Evolutionary conservation across 2,797 vertebrate species (phyloP).

Genomic region (Alosa sapidissima): DNA sequence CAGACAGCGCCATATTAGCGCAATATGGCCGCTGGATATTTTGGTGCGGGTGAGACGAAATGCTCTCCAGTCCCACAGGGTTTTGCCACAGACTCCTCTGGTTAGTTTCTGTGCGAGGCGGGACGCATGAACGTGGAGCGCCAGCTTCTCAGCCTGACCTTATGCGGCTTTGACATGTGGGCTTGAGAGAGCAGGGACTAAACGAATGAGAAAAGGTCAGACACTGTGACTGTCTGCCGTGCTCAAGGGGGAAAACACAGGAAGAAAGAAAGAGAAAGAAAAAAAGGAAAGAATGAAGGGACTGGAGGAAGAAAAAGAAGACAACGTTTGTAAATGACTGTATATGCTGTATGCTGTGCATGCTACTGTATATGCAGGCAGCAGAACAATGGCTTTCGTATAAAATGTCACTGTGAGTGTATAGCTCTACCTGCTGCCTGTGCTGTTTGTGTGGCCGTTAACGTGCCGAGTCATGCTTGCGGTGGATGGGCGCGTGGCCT

Average conservation of each 20-base stretch:
- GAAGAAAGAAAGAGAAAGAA: neutral
- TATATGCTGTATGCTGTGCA: neutral
- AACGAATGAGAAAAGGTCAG: neutral
- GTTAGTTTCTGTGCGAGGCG: neutral
- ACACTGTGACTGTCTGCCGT: neutral
- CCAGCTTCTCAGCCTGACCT: neutral
- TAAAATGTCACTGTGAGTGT: neutral
- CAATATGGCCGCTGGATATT: neutral
- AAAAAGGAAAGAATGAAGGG: neutral
- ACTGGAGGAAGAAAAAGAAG: neutral
- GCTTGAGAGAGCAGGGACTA: neutral
- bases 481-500: neutral
- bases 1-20: neutral
- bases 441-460: neutral
- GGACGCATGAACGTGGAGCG: neutral
- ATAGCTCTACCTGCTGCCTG: neutral
- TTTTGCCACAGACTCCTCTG: constrained; percentile 16
- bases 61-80: neutral
- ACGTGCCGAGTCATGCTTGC: constrained; percentile 7
- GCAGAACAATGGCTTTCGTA: neutral
- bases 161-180: neutral
- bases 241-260: neutral
- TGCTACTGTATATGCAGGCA: neutral
- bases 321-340: too few relatives aligned
- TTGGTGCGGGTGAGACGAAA: constrained; percentile 2